phyloP scores from a whole-genome alignment of 2,113 vertebrate genomes.

The Passer domesticus region DNA sequence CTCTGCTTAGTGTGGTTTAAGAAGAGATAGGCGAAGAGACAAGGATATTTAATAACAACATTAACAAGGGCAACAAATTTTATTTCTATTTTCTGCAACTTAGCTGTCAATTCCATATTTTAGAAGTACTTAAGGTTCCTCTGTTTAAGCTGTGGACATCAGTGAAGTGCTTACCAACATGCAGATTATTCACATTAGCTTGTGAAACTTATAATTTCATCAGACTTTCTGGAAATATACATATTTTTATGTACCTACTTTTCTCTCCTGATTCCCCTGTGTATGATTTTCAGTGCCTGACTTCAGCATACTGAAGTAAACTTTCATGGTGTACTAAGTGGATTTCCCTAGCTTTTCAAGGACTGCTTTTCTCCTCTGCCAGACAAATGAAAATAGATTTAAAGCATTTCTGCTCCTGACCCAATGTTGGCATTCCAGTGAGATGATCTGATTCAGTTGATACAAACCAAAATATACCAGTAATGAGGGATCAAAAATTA shows the following conservation, averaged over 20 bases:
- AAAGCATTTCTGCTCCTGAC: neutral
- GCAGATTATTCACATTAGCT: slow-evolving; percentile 47
- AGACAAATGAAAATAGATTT: neutral
- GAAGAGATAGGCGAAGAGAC: slow-evolving; percentile 41
- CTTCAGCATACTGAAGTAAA: neutral
- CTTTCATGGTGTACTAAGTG: neutral
- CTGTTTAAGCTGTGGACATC: slow-evolving; percentile 29
- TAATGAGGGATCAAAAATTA: neutral
- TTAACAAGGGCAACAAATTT: slow-evolving; percentile 20
- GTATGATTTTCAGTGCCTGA: slow-evolving; percentile 18
- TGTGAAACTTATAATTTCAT: slow-evolving; percentile 31
- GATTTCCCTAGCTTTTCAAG: neutral
- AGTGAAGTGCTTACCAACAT: slow-evolving; percentile 31
- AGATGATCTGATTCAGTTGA: neutral
- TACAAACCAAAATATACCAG: slow-evolving; percentile 3
- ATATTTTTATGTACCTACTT: neutral
- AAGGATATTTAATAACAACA: slow-evolving; percentile 47
- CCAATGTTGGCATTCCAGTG: neutral
- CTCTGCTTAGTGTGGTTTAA: neutral
- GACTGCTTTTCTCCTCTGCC: slow-evolving; percentile 2
- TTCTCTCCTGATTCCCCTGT: neutral
- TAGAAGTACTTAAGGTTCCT: neutral
- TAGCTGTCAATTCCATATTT: neutral
- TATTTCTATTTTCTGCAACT: slow-evolving; percentile 41
- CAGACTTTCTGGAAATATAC: slow-evolving; percentile 30